A percentile compares a stretch with the other conserved stretches of the same genome.
Conservation (phyloP, 2,113 vertebrate species). For the Melanocharis versteri region DNA sequence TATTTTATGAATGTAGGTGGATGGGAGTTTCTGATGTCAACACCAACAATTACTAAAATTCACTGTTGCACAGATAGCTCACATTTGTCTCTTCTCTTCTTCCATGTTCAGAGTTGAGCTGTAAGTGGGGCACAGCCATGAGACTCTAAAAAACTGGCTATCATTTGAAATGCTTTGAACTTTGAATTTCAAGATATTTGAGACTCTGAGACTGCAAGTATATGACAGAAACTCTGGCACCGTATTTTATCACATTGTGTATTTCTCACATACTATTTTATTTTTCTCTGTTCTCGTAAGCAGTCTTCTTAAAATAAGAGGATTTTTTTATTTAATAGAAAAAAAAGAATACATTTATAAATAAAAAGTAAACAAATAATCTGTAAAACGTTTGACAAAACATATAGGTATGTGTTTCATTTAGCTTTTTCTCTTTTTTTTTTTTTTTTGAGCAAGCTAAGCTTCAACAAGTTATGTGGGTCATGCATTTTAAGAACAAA, state of each 20-base stretch:
- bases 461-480: neutral
- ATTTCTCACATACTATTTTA: neutral
- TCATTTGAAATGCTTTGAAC: slow-evolving; percentile 6
- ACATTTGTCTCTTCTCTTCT: neutral
- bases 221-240: neutral
- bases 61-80: neutral
- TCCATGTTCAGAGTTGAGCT: neutral
- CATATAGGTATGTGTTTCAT: neutral
- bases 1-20: neutral
- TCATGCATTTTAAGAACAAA: neutral
- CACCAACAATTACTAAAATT: neutral
- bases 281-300: neutral
- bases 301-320: neutral
- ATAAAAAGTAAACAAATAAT: neutral
- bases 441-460: neutral
- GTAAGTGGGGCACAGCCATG: neutral
- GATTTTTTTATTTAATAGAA: neutral
- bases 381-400: neutral
- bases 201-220: neutral
- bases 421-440: neutral
- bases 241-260: neutral
- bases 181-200: neutral
- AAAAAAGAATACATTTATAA: neutral
- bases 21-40: neutral
- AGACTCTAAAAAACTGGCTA: neutral